These are phyloP conservation scores for Potorous gilbertii DNA, from an alignment of 2,797 vertebrate species.

Conservation along the genomic window DNA sequence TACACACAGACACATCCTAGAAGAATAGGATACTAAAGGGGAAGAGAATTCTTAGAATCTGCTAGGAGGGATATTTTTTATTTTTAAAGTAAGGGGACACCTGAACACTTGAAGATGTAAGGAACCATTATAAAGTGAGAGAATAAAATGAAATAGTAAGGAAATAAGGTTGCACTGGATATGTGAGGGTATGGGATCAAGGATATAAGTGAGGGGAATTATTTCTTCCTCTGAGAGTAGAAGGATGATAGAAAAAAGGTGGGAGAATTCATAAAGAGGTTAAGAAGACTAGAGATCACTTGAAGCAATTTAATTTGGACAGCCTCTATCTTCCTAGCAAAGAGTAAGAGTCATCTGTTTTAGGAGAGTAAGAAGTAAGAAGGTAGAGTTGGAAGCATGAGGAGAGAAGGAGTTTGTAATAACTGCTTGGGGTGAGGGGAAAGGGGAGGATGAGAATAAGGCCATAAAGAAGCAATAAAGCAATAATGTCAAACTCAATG, in stretches of 20 bases:
- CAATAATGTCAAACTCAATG: not conserved
- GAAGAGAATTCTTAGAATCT: not conserved
- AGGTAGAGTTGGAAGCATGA: not conserved
- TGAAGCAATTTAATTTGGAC: not conserved
- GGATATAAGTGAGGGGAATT: not conserved
- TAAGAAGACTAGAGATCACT: not conserved
- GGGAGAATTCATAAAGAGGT: not conserved
- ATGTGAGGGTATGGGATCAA: not conserved
- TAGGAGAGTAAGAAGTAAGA: not conserved
- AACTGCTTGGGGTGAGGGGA: fast-evolving
- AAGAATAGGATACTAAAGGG: not conserved
- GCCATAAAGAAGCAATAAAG: not conserved
- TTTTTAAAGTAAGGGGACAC: not conserved
- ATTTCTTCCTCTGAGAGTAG: not conserved
- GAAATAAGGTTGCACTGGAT: not conserved
- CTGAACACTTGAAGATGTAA: not conserved
- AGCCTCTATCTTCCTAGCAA: not conserved
- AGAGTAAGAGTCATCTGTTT: not conserved
- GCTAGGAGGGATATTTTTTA: not conserved
- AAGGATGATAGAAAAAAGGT: not conserved
- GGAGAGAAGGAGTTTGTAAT: not conserved
- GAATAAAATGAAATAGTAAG: not conserved
- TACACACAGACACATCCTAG: not conserved
- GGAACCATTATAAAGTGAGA: not conserved
- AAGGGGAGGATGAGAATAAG: not conserved